Conservation (phyloP, 2,888 invertebrate genomes). For the Lasioglossum zephyrum region DNA sequence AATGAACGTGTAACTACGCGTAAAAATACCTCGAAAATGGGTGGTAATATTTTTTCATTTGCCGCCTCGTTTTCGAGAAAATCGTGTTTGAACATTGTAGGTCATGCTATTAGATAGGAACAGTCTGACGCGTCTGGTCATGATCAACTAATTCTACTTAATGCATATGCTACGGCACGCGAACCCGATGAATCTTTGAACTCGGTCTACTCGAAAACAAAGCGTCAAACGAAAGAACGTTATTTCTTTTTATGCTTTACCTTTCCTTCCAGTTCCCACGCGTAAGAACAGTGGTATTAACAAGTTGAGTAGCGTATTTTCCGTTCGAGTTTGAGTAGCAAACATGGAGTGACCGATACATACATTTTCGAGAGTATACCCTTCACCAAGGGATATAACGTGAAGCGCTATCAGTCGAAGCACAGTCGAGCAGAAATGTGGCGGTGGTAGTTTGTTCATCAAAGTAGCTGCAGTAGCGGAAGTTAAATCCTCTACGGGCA, state of each 20-base stretch:
- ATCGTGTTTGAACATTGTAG: not conserved
- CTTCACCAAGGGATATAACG: constrained; percentile 96
- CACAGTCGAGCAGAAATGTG: constrained; percentile 98
- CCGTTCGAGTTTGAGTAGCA: constrained; percentile 95
- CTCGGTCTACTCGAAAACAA: not conserved
- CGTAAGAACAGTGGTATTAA: constrained; percentile 97
- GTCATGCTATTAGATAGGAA: not conserved
- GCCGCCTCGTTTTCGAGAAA: not conserved
- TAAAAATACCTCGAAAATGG: not conserved
- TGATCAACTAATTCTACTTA: not conserved
- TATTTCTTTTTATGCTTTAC: constrained; percentile 84
- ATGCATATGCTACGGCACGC: not conserved
- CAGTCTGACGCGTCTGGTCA: not conserved
- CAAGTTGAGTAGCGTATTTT: constrained; percentile 97
- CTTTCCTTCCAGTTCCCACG: constrained; percentile 97
- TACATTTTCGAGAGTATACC: constrained; percentile 96
- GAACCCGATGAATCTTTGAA: not conserved
- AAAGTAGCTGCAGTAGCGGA: constrained; percentile 92
- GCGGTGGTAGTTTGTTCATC: constrained; percentile 96
- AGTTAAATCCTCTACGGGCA: constrained; percentile 90
- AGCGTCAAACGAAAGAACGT: not conserved
- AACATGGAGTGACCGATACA: constrained; percentile 96
- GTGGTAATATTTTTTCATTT: not conserved
- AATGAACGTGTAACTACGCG: not conserved
- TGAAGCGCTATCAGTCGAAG: constrained; percentile 97